These are phyloP conservation scores for Galemys pyrenaicus DNA, from an alignment of 2,113 vertebrate genomes.

Conservation along the genomic window DNA sequence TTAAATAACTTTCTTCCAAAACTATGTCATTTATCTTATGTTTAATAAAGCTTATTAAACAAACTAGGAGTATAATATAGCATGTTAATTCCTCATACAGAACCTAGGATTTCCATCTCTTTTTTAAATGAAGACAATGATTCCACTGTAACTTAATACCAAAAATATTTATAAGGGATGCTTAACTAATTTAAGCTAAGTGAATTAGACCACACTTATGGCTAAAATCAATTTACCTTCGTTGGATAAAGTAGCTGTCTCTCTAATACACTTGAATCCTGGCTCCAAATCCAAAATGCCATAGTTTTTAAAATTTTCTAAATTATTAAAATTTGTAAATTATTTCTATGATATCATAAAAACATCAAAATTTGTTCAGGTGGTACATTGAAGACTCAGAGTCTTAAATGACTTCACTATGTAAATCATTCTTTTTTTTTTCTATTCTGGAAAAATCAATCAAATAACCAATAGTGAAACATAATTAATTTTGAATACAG, in stretches of 20 bases:
- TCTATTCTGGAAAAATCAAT: constrained; percentile 4
- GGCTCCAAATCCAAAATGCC: constrained; percentile 18
- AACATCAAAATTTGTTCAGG: not conserved
- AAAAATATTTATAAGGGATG: constrained; percentile 24
- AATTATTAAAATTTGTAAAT: constrained; percentile 75
- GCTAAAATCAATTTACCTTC: constrained; percentile 60
- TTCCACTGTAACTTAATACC: constrained; percentile 39
- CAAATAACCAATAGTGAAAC: not conserved
- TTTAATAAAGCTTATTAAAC: not conserved
- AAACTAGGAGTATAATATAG: not conserved
- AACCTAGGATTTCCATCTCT: not conserved
- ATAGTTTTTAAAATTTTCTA: constrained; percentile 43
- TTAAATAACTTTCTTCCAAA: not conserved
- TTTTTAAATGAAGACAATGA: not conserved
- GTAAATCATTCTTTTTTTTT: not conserved
- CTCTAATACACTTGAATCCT: not conserved
- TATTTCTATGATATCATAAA: constrained; percentile 27
- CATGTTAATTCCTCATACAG: not conserved
- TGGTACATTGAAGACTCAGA: not conserved
- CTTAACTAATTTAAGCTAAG: constrained; percentile 69
- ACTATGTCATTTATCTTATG: not conserved
- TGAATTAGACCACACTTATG: constrained; percentile 35
- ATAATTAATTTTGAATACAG: not conserved
- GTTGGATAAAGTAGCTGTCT: not conserved
- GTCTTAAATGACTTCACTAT: not conserved